These are phyloP conservation scores for Megalopta genalis DNA, from an alignment of 1,140 invertebrate species.

Conservation along the genomic window DNA sequence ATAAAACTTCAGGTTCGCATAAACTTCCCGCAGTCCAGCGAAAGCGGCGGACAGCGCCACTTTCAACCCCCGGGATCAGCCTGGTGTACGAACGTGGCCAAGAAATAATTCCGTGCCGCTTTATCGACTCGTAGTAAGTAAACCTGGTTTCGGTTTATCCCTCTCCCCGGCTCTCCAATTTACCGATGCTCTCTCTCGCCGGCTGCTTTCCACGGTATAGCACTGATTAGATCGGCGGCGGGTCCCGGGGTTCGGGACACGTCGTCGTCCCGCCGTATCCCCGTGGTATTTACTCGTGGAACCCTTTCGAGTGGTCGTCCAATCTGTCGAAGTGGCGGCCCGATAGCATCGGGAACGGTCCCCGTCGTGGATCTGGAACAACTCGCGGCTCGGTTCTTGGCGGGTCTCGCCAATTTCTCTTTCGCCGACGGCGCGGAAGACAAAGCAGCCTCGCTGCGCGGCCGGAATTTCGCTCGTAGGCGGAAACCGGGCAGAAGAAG, in stretches of 20 bases:
- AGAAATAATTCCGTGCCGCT: constrained; percentile 2
- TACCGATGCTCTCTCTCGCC: background rate
- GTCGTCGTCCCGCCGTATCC: constrained; percentile 20
- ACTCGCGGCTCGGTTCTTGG: background rate
- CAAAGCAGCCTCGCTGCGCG: constrained; percentile 31
- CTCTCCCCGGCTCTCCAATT: constrained; percentile 14
- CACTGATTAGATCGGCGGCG: constrained; percentile 32
- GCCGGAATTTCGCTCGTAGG: constrained; percentile 59
- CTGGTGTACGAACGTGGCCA: background rate
- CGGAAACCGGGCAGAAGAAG: constrained; percentile 47
- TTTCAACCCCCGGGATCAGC: too few species aligned
- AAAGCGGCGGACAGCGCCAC: too few species aligned
- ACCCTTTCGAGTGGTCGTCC: constrained; percentile 26
- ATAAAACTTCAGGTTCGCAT: too few species aligned
- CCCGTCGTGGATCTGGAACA: constrained; percentile 31
- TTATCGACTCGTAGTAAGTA: background rate
- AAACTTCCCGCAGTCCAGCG: too few species aligned
- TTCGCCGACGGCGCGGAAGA: constrained; percentile 10
- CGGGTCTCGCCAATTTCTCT: constrained; percentile 49
- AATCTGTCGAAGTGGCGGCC: constrained; percentile 28
- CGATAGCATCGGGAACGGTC: constrained; percentile 47
- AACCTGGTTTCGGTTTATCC: background rate
- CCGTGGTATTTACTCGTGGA: constrained; percentile 10
- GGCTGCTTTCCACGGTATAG: constrained; percentile 34
- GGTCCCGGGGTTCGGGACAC: background rate